Conservation (phyloP, 2,888 invertebrate species). For the Archips xylosteana region DNA sequence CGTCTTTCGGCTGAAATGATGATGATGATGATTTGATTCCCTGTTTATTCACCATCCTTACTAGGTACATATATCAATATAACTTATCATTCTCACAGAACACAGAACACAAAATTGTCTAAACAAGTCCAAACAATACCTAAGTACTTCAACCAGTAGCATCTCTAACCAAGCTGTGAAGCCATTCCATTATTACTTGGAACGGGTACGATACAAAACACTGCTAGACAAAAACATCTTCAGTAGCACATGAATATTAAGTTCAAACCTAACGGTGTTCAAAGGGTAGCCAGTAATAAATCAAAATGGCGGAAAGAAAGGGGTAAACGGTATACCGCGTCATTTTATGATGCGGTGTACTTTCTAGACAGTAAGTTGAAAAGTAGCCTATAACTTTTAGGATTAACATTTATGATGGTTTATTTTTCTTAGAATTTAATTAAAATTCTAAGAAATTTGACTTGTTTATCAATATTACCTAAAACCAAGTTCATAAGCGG, state of each 20-base stretch:
- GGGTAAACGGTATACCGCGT: slow-evolving; percentile 66
- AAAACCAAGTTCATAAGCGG: too few species aligned
- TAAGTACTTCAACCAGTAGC: slow-evolving; percentile 40
- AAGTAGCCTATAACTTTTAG: slow-evolving; percentile 30
- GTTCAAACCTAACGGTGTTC: slow-evolving; percentile 54
- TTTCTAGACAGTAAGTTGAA: slow-evolving; percentile 15
- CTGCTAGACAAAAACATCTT: slow-evolving; percentile 43
- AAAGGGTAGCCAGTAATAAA: slow-evolving; percentile 49
- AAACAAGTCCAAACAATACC: neutral
- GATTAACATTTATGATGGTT: slow-evolving; percentile 25
- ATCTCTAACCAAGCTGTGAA: slow-evolving; percentile 27
- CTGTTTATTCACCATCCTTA: neutral
- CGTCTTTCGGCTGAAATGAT: too few species aligned
- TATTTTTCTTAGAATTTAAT: slow-evolving; percentile 2
- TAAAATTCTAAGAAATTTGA: too few species aligned
- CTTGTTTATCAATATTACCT: too few species aligned
- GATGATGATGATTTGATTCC: too few species aligned
- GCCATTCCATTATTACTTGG: slow-evolving; percentile 40
- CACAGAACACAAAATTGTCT: neutral
- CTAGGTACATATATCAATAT: neutral
- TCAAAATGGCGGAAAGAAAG: slow-evolving; percentile 60
- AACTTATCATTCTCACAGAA: neutral
- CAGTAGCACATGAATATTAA: slow-evolving; percentile 60
- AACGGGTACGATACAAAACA: slow-evolving; percentile 43
- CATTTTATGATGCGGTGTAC: slow-evolving; percentile 7